A percentile compares a stretch with the other conserved stretches of the same genome.
Evolutionary conservation across 2,888 invertebrate genomes (phyloP).

Genomic region (Luperina testacea): DNA sequence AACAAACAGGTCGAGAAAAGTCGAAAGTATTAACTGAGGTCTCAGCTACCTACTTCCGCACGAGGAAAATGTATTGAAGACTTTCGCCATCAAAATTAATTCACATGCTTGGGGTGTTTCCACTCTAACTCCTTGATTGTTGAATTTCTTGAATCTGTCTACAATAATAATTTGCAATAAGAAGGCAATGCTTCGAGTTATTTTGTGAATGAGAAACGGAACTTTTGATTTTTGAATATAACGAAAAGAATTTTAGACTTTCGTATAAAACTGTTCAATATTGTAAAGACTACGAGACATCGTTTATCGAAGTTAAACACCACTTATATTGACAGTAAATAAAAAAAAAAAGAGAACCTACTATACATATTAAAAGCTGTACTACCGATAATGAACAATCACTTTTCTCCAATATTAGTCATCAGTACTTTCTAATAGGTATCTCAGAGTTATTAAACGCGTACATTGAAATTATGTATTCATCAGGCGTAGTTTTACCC

Average conservation of each 20-base stretch:
- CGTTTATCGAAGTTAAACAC: neutral
- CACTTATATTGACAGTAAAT: neutral
- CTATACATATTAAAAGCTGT: neutral
- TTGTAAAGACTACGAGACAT: neutral
- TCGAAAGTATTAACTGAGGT: conserved; percentile 36
- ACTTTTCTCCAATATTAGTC: conserved; percentile 51
- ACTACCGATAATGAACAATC: conserved; percentile 12
- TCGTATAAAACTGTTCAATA: neutral
- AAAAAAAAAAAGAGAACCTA: neutral
- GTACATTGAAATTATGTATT: conserved; percentile 78
- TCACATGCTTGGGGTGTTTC: conserved; percentile 65
- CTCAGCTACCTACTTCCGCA: conserved; percentile 57
- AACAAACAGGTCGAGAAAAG: conserved; percentile 67
- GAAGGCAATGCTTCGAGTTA: neutral
- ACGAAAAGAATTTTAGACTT: neutral
- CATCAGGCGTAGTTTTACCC: conserved; percentile 71
- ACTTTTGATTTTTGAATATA: neutral
- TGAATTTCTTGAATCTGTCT: conserved; percentile 61
- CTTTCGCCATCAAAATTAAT: conserved; percentile 65
- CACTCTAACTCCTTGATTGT: conserved; percentile 61
- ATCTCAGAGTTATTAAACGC: conserved; percentile 61
- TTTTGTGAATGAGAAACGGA: conserved; percentile 10
- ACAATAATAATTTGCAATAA: conserved; percentile 39
- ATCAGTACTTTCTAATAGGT: conserved; percentile 50
- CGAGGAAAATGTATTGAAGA: conserved; percentile 73